Conservation (phyloP, 2,888 invertebrate genomes). For the Galerucella calmariensis region DNA sequence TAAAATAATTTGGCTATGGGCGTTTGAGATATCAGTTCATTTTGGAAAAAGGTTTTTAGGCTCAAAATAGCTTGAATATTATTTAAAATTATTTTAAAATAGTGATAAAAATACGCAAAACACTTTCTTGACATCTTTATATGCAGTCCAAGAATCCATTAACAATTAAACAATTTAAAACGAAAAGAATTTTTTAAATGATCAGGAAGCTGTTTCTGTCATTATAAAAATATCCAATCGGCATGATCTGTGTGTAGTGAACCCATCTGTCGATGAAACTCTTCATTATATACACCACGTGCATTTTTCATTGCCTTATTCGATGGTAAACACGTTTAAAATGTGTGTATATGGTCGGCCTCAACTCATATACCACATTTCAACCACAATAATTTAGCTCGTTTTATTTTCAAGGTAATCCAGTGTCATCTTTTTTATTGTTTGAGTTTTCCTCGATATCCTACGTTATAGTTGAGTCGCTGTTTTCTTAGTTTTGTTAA, state of each 20-base stretch:
- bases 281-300: slow-evolving; percentile 1
- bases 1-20: too few relatives aligned
- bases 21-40: too few relatives aligned
- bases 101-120: too few relatives aligned
- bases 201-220: not conserved
- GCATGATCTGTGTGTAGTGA: not conserved
- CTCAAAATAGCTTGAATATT: too few relatives aligned
- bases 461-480: slow-evolving; percentile 37
- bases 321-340: slow-evolving; percentile 2
- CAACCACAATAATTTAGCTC: slow-evolving; percentile 11
- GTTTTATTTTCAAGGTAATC: slow-evolving; percentile 52
- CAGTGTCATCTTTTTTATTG: slow-evolving; percentile 55
- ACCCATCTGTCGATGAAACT: slow-evolving; percentile 1
- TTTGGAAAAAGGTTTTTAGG: too few relatives aligned
- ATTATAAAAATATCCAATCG: not conserved
- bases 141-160: not conserved
- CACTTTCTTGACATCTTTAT: not conserved
- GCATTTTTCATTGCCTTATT: slow-evolving; percentile 15
- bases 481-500: not conserved
- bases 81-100: too few relatives aligned
- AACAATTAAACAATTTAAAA: not conserved
- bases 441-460: slow-evolving; percentile 42
- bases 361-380: slow-evolving; percentile 4
- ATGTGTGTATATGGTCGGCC: not conserved
- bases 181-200: not conserved